These are phyloP conservation scores for Teleiodes luculella DNA, from an alignment of 2,888 invertebrate species.

Conservation along the genomic window DNA sequence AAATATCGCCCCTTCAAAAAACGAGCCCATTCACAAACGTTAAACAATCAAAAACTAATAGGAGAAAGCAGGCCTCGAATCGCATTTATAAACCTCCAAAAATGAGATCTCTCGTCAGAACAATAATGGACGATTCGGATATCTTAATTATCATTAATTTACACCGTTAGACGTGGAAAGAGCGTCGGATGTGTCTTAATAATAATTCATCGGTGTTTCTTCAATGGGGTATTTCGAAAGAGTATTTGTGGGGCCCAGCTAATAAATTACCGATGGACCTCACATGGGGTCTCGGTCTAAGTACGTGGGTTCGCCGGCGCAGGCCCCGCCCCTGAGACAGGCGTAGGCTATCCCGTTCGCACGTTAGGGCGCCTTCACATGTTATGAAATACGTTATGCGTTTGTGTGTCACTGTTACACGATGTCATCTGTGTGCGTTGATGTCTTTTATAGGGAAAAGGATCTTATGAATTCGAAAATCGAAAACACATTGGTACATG, in stretches of 20 bases:
- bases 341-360: neutral
- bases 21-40: neutral
- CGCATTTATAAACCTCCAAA: slow-evolving; percentile 29
- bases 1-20: too few species aligned
- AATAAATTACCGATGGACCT: slow-evolving; percentile 72
- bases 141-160: slow-evolving; percentile 59
- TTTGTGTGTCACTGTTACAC: neutral
- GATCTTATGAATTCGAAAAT: too few species aligned
- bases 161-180: slow-evolving; percentile 36
- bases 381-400: neutral
- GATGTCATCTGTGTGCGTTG: slow-evolving; percentile 1
- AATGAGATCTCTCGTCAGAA: slow-evolving; percentile 36
- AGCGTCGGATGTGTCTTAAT: slow-evolving; percentile 30
- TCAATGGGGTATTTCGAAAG: slow-evolving; percentile 54
- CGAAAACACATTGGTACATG: too few species aligned
- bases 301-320: slow-evolving; percentile 51
- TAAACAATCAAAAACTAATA: slow-evolving; percentile 22
- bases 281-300: slow-evolving; percentile 54
- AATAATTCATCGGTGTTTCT: slow-evolving; percentile 59
- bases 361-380: neutral
- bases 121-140: slow-evolving; percentile 46
- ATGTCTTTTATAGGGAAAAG: slow-evolving; percentile 3
- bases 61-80: slow-evolving; percentile 33
- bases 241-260: slow-evolving; percentile 61
- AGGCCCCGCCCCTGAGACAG: slow-evolving; percentile 59